Conservation (phyloP, 92 coral and sea anemone genomes). For the Zoanthus sociatus region DNA sequence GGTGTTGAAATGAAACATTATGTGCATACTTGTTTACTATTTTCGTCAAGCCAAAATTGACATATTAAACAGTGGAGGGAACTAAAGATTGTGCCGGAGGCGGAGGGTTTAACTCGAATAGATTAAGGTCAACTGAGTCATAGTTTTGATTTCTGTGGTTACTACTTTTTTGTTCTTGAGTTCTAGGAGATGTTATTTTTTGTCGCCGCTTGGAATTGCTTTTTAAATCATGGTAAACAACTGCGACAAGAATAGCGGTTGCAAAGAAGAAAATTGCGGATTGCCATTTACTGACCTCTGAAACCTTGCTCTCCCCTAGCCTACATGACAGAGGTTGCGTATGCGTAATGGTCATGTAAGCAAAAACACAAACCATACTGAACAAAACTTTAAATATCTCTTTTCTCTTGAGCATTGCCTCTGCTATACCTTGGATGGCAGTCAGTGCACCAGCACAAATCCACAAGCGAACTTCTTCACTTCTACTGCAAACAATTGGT, state of each 20-base stretch:
- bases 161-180: conserved; percentile 25
- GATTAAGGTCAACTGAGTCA: conserved; percentile 52
- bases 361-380: conserved; percentile 77
- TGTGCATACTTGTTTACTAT: no score
- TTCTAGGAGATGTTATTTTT: conserved; percentile 19
- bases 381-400: conserved; percentile 71
- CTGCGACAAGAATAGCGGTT: conserved; percentile 73
- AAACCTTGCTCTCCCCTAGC: conserved; percentile 68
- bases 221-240: conserved; percentile 68
- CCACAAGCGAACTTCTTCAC: conserved; percentile 90
- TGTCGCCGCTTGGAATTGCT: conserved; percentile 40
- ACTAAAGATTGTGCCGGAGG: conserved; percentile 8
- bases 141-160: conserved; percentile 50
- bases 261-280: conserved; percentile 81
- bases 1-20: no score
- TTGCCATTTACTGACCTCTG: conserved; percentile 86
- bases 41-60: no score
- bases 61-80: conserved; percentile 9
- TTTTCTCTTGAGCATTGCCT: conserved; percentile 78
- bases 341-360: conserved; percentile 76
- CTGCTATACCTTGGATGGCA: conserved; percentile 73
- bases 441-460: conserved; percentile 81
- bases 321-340: conserved; percentile 85
- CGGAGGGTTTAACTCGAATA: conserved; percentile 10
- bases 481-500: conserved; percentile 68